A percentile compares a stretch with the other conserved stretches of the same genome.
Conservation (phyloP, 2,113 vertebrate species). For the Heloderma charlesbogerti region DNA sequence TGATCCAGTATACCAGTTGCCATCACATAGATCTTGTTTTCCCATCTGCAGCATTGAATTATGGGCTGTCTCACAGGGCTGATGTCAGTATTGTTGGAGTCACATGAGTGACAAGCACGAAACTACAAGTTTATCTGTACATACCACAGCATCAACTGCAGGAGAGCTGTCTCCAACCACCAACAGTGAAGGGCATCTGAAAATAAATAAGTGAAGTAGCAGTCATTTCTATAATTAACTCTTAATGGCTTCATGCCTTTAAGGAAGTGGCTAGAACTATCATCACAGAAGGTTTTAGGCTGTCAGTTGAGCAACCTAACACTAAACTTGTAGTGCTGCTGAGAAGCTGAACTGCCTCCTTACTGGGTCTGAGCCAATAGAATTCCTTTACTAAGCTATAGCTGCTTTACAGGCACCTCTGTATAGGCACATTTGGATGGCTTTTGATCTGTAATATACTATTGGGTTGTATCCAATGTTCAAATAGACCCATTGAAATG, state of each 20-base stretch:
- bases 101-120: too few species aligned
- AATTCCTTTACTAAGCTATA: not conserved
- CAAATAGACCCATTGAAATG: too few species aligned
- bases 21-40: not conserved
- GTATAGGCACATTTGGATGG: not conserved
- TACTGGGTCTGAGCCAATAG: not conserved
- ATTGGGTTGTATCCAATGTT: too few species aligned
- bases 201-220: conserved; percentile 30
- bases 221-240: not conserved
- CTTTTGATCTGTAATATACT: not conserved
- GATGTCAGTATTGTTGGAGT: not conserved
- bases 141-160: conserved; percentile 91
- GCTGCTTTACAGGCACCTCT: not conserved
- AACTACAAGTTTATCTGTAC: conserved; percentile 53
- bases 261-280: not conserved
- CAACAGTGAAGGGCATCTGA: conserved; percentile 87
- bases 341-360: not conserved
- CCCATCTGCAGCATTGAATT: not conserved
- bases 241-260: not conserved
- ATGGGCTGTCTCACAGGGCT: not conserved
- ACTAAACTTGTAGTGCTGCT: not conserved
- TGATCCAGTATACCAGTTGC: not conserved
- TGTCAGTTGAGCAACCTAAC: accelerated
- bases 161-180: conserved; percentile 93
- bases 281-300: not conserved